Evolutionary conservation across 64 coral and sea anemone species (phyloP).

Genomic region (Pocillopora verrucosa): DNA sequence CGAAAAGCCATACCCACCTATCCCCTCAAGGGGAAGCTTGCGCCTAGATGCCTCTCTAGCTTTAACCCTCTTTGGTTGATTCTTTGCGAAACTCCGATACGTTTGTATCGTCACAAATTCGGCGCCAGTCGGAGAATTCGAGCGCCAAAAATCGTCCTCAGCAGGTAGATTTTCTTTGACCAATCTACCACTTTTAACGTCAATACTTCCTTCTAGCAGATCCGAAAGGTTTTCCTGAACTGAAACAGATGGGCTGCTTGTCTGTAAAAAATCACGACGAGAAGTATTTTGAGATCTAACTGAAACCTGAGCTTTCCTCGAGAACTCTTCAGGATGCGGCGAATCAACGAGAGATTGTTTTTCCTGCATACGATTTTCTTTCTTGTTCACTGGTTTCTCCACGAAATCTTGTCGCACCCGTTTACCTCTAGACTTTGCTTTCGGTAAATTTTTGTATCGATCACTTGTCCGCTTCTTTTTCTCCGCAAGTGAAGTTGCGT

Average conservation of each 20-base stretch:
- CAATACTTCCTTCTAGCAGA: not conserved
- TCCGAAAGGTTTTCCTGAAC: not conserved
- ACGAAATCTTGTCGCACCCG: not conserved
- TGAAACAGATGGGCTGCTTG: not conserved
- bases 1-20: not conserved
- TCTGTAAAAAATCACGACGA: not conserved
- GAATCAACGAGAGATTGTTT: not conserved
- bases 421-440: not conserved
- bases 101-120: conserved; percentile 64
- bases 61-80: conserved; percentile 37
- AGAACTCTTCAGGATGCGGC: not conserved
- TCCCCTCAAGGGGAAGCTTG: not conserved
- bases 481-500: not conserved
- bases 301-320: not conserved
- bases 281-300: not conserved
- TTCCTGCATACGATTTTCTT: not conserved
- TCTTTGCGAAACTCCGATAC: conserved; percentile 48
- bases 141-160: conserved; percentile 37
- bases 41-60: conserved; percentile 2
- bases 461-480: not conserved
- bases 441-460: conserved; percentile 1
- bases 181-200: not conserved
- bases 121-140: conserved; percentile 51
- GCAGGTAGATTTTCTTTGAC: not conserved
- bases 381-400: not conserved